Conservation (phyloP, 2,797 vertebrate species). For the Sebastes elongatus region DNA sequence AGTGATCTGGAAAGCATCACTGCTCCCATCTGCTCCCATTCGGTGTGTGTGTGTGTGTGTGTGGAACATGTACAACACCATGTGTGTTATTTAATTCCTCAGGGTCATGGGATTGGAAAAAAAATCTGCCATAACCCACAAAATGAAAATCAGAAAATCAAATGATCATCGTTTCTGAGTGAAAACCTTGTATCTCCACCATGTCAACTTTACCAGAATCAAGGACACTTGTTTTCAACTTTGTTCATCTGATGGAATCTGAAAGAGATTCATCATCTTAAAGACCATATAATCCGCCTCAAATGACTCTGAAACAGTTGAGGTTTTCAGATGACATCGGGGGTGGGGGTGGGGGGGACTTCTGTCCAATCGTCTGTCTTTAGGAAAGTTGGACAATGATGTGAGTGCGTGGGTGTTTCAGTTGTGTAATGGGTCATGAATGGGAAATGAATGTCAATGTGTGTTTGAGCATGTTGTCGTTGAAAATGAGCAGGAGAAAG, state of each 20-base stretch:
- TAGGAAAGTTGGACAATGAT: neutral
- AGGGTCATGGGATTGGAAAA: neutral
- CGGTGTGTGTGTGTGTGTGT: neutral
- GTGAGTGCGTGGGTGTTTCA: neutral
- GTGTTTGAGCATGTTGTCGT: neutral
- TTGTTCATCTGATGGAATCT: neutral
- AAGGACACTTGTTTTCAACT: neutral
- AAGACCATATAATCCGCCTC: neutral
- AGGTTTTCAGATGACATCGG: neutral
- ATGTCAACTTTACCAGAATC: neutral
- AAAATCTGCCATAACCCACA: neutral
- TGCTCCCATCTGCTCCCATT: slow-evolving; percentile 36
- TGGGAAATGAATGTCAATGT: neutral
- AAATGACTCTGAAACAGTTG: neutral
- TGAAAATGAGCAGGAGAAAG: neutral
- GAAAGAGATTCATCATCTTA: neutral
- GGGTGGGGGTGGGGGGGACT: neutral
- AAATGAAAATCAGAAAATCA: neutral
- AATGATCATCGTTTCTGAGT: neutral
- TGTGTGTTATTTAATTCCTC: neutral
- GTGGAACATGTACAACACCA: neutral
- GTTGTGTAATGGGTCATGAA: neutral
- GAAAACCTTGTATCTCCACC: neutral
- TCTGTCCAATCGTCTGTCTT: neutral
- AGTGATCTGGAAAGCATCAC: slow-evolving; percentile 17